Conservation (phyloP, 2,888 invertebrate species). For the Nebria brevicollis region DNA sequence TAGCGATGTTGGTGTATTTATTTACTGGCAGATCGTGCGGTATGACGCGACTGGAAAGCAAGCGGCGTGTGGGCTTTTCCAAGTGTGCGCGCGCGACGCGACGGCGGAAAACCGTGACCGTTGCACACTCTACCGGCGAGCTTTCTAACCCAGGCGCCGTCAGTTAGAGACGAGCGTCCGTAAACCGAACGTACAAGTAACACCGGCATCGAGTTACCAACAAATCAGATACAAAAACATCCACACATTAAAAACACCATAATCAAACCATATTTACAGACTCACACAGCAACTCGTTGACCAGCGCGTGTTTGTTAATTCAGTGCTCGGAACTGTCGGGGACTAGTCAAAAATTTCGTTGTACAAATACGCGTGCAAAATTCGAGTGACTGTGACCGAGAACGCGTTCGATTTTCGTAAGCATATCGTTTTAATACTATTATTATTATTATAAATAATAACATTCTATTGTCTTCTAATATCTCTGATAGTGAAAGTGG, state of each 20-base stretch:
- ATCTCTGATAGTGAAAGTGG: constrained; percentile 3
- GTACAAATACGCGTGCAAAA: constrained; percentile 3
- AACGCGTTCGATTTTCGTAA: constrained; percentile 9
- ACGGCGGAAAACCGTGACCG: neutral
- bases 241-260: neutral
- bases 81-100: constrained; percentile 10
- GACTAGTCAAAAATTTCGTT: neutral
- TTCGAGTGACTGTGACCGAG: neutral
- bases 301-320: neutral
- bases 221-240: constrained; percentile 3
- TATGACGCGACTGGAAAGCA: neutral
- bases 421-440: constrained; percentile 18
- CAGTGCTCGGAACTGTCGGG: neutral
- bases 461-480: neutral
- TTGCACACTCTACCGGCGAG: constrained; percentile 55
- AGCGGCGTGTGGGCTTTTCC: constrained; percentile 11
- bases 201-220: constrained; percentile 12
- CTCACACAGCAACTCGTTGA: neutral
- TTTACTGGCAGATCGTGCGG: constrained; percentile 9
- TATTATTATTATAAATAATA: neutral
- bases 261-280: neutral
- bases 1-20: constrained; percentile 17
- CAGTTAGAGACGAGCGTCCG: constrained; percentile 62
- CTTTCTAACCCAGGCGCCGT: constrained; percentile 54
- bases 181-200: constrained; percentile 47